Evolutionary conservation across 2,113 vertebrate genomes (phyloP).

Genomic region (Pseudolaguvia tuberculata): DNA sequence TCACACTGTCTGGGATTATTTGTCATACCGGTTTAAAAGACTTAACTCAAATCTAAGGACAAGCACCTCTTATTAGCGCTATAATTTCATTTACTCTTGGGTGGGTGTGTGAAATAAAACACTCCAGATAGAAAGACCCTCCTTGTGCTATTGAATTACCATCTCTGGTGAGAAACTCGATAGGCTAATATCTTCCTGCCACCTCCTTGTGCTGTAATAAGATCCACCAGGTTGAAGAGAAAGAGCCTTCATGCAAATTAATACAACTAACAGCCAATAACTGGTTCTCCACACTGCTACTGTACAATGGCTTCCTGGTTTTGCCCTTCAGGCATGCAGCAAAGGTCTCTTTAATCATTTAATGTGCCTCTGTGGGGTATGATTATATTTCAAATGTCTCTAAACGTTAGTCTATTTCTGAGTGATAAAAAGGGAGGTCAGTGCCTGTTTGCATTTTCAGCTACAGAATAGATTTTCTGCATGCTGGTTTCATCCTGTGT

Average conservation of each 20-base stretch:
- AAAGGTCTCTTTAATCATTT: slow-evolving; percentile 44
- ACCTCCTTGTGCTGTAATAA: slow-evolving; percentile 68
- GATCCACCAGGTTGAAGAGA: slow-evolving; percentile 61
- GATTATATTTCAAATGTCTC: slow-evolving; percentile 22
- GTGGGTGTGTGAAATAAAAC: slow-evolving; percentile 66
- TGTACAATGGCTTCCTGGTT: slow-evolving; percentile 52
- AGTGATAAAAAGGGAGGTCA: neutral
- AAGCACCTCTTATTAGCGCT: neutral
- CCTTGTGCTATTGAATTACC: slow-evolving; percentile 66
- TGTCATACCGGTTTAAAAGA: neutral
- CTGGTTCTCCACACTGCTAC: slow-evolving; percentile 57
- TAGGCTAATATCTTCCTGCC: slow-evolving; percentile 68
- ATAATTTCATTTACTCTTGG: slow-evolving; percentile 60
- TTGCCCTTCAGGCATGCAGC: slow-evolving; percentile 57
- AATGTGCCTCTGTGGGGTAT: slow-evolving; percentile 28
- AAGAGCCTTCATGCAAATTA: slow-evolving; percentile 64
- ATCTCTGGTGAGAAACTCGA: slow-evolving; percentile 67
- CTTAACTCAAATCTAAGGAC: neutral
- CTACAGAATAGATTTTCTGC: neutral
- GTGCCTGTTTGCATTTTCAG: slow-evolving; percentile 17
- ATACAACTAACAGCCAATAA: slow-evolving; percentile 65
- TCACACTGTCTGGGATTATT: neutral
- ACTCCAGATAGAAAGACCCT: slow-evolving; percentile 60
- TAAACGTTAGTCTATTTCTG: neutral
- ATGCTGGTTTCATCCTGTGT: slow-evolving; percentile 1